Conservation (phyloP, 2,797 vertebrate species). For the Dicrostonyx torquatus region DNA sequence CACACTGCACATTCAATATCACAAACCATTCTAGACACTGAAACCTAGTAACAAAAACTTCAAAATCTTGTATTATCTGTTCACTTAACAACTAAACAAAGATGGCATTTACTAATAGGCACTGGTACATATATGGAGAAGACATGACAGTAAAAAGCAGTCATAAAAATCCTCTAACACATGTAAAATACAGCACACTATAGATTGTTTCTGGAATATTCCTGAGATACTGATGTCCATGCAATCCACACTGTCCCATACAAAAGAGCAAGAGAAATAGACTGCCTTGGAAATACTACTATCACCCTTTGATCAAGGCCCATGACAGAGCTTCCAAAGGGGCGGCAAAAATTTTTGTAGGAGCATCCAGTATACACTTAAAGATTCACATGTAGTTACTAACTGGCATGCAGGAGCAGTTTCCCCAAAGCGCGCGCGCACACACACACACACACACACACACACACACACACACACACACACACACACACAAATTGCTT, state of each 20-base stretch:
- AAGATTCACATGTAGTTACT: background rate
- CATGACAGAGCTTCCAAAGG: background rate
- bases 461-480: fast-evolving
- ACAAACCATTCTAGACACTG: conserved; percentile 39
- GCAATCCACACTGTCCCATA: background rate
- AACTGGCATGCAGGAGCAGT: conserved; percentile 26
- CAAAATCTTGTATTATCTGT: conserved; percentile 6
- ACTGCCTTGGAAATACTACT: conserved; percentile 31
- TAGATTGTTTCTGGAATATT: background rate
- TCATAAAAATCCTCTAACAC: background rate
- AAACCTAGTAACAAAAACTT: conserved; percentile 56
- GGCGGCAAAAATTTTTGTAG: background rate
- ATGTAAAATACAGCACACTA: conserved; percentile 24
- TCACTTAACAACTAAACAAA: background rate
- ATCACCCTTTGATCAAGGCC: background rate
- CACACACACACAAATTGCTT: background rate
- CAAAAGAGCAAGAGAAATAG: background rate
- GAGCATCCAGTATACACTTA: conserved; percentile 17
- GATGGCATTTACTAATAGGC: conserved; percentile 24
- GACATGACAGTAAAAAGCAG: conserved; percentile 7
- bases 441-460: too few relatives aligned
- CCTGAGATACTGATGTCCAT: background rate
- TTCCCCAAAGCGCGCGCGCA: background rate
- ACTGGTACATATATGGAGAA: background rate
- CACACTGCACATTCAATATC: conserved; percentile 38